Percentiles rank a stretch among this genome's conserved stretches.
Evolutionary conservation across 2,113 vertebrate species (phyloP).

Genomic region (Hymenochirus boettgeri): DNA sequence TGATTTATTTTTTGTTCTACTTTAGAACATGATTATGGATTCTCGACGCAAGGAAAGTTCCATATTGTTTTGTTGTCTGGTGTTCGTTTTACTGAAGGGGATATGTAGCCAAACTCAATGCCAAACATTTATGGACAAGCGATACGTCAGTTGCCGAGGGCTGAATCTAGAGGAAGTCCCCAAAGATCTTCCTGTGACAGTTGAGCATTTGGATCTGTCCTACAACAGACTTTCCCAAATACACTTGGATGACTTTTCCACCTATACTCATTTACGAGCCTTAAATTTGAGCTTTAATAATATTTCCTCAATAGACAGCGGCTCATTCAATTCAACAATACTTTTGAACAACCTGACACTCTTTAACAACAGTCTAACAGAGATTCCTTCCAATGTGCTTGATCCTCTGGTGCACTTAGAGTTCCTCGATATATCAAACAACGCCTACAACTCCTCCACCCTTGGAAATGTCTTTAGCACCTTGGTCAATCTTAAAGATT

Average conservation of each 20-base stretch:
- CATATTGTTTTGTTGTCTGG: too few relatives aligned
- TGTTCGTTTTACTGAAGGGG: too few relatives aligned
- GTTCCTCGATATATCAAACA: conserved; percentile 69
- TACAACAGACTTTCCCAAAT: conserved; percentile 4
- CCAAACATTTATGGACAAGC: too few relatives aligned
- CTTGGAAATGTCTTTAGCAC: conserved; percentile 55
- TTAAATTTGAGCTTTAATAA: conserved; percentile 66
- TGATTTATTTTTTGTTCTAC: too few relatives aligned
- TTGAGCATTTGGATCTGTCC: too few relatives aligned
- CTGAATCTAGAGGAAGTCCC: not conserved
- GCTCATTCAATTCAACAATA: conserved; percentile 60
- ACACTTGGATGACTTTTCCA: conserved; percentile 59
- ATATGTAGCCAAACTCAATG: too few relatives aligned
- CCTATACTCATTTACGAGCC: conserved; percentile 50
- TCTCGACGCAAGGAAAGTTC: too few relatives aligned
- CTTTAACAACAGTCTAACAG: conserved; percentile 72
- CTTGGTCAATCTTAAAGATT: conserved; percentile 50
- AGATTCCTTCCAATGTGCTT: conserved; percentile 62
- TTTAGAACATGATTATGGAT: too few relatives aligned
- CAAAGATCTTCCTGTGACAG: not conserved
- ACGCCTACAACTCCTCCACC: conserved; percentile 56
- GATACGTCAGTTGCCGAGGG: too few relatives aligned
- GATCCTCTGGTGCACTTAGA: conserved; percentile 53
- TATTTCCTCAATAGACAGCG: conserved; percentile 59
- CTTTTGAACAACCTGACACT: conserved; percentile 63